Conservation (phyloP, 2,888 invertebrate species). For the Lutraria lutraria region DNA sequence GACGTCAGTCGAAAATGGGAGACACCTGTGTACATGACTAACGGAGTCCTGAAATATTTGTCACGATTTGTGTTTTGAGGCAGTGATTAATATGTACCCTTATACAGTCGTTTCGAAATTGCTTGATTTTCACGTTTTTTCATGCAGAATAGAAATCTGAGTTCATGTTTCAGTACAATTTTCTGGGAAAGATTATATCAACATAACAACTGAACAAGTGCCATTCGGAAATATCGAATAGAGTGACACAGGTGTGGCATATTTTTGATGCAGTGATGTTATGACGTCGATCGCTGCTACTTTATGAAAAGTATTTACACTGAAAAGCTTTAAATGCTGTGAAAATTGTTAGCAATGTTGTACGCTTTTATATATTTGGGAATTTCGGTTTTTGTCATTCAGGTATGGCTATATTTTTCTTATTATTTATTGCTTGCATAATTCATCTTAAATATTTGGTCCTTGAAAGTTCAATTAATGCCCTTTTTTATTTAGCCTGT, state of each 20-base stretch:
- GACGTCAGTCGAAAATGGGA: conserved; percentile 52
- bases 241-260: background rate
- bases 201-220: background rate
- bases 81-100: background rate
- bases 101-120: background rate
- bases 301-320: background rate
- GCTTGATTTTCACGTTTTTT: background rate
- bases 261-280: background rate
- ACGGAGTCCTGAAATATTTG: conserved; percentile 38
- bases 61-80: conserved; percentile 35
- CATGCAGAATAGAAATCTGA: background rate
- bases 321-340: background rate
- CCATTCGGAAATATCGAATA: background rate
- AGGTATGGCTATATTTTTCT: background rate
- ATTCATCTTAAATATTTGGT: background rate
- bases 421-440: background rate
- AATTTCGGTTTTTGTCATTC: background rate
- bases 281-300: background rate
- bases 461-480: background rate
- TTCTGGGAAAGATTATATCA: background rate
- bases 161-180: background rate
- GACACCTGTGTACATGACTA: conserved; percentile 54
- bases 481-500: background rate
- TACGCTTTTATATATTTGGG: background rate
- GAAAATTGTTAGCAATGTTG: background rate